Conservation (phyloP, 1,140 invertebrate genomes). For the Drepana arcuata region DNA sequence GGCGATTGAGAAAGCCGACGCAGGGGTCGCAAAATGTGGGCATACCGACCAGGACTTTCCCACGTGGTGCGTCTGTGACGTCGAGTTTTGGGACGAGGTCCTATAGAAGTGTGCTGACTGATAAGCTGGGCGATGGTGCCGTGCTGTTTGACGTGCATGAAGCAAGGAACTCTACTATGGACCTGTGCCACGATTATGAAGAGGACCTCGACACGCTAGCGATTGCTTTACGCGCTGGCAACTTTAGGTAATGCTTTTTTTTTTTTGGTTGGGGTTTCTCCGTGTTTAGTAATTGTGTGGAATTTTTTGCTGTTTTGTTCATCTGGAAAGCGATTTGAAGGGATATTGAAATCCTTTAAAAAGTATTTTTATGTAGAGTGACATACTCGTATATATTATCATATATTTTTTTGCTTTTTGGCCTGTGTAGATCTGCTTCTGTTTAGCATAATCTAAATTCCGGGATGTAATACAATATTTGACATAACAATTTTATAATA, state of each 20-base stretch:
- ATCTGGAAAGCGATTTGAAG: too few relatives aligned
- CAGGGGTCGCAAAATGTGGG: constrained; percentile 16
- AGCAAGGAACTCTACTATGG: constrained; percentile 58
- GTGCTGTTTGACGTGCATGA: constrained; percentile 64
- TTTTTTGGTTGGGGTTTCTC: too few relatives aligned
- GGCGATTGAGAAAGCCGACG: constrained; percentile 34
- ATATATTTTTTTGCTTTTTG: too few relatives aligned
- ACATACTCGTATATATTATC: too few relatives aligned
- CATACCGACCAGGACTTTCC: constrained; percentile 32
- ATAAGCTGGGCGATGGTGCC: constrained; percentile 47
- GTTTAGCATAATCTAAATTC: too few relatives aligned
- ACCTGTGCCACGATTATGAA: constrained; percentile 60
- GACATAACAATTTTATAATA: too few relatives aligned
- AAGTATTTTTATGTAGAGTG: too few relatives aligned
- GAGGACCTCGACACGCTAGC: constrained; percentile 60
- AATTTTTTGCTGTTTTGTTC: too few relatives aligned
- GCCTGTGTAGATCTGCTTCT: too few relatives aligned
- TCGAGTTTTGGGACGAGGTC: constrained; percentile 58
- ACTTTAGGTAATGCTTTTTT: constrained; percentile 54
- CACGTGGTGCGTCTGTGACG: constrained; percentile 26
- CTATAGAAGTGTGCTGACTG: constrained; percentile 54
- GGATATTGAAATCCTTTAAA: too few relatives aligned
- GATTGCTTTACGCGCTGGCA: constrained; percentile 59
- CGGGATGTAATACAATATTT: too few relatives aligned
- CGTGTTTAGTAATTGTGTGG: too few relatives aligned